Evolutionary conservation across 1,140 invertebrate species (phyloP).

Genomic region (Bombus difficillimus): DNA sequence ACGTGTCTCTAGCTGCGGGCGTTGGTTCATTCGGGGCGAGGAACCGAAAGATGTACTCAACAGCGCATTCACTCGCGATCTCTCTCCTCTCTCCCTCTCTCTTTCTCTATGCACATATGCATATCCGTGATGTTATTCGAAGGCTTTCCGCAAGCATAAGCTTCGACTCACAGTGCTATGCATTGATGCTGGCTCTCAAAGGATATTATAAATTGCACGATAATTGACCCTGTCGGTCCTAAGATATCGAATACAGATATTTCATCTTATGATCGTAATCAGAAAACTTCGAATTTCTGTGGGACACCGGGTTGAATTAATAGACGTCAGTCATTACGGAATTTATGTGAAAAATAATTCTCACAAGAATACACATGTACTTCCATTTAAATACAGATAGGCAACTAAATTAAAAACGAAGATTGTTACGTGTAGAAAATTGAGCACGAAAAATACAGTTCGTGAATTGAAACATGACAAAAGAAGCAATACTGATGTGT

Average conservation of each 20-base stretch:
- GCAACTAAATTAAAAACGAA: too few relatives aligned
- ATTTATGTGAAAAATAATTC: background rate
- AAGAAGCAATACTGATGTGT: background rate
- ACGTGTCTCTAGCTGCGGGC: background rate
- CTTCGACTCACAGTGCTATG: background rate
- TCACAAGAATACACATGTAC: too few relatives aligned
- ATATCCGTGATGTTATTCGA: conserved; percentile 20
- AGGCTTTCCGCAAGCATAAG: conserved; percentile 7
- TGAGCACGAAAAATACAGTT: too few relatives aligned
- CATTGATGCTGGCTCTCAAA: conserved; percentile 7
- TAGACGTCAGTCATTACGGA: background rate
- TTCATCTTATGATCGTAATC: background rate
- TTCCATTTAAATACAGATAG: too few relatives aligned
- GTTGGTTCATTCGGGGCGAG: conserved; percentile 18
- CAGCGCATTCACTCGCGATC: background rate
- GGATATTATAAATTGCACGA: conserved; percentile 23
- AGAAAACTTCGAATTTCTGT: background rate
- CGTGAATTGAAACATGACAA: too few relatives aligned
- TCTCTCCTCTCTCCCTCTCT: background rate
- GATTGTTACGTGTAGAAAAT: background rate
- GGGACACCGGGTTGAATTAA: background rate
- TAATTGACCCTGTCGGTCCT: background rate
- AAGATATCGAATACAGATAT: background rate
- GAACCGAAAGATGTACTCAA: conserved; percentile 14
- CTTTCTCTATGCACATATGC: background rate